Percentiles rank a stretch among this genome's conserved stretches.
Conservation (phyloP, 2,113 vertebrate species). For the Anas platyrhynchos region DNA sequence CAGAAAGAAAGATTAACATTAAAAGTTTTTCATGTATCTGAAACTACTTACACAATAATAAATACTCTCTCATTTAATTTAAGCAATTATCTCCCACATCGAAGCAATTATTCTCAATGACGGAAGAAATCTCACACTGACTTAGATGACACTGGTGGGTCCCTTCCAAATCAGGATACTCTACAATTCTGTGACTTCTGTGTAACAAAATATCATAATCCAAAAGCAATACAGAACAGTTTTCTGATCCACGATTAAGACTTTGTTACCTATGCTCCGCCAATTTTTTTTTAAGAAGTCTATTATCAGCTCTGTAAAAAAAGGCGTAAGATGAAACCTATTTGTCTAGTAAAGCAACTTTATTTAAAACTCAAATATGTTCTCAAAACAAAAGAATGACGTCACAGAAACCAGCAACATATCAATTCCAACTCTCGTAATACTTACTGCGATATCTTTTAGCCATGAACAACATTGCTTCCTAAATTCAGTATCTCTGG, state of each 20-base stretch:
- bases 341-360: neutral
- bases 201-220: neutral
- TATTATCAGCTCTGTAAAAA: neutral
- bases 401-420: neutral
- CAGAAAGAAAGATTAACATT: neutral
- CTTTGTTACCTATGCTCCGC: neutral
- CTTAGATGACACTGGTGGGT: no score
- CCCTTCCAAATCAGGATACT: neutral
- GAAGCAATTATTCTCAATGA: neutral
- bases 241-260: neutral
- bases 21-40: neutral
- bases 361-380: neutral
- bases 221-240: neutral
- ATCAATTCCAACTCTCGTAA: neutral
- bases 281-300: neutral
- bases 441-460: conserved; percentile 86
- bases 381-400: neutral
- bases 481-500: conserved; percentile 76
- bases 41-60: neutral
- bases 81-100: neutral
- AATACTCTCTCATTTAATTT: neutral
- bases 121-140: neutral
- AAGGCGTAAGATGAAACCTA: neutral
- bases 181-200: neutral
- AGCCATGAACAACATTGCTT: conserved; percentile 85